Base-by-base conservation (phyloP, 92 coral and sea anemone species). In the Porites cylindrica region DNA sequence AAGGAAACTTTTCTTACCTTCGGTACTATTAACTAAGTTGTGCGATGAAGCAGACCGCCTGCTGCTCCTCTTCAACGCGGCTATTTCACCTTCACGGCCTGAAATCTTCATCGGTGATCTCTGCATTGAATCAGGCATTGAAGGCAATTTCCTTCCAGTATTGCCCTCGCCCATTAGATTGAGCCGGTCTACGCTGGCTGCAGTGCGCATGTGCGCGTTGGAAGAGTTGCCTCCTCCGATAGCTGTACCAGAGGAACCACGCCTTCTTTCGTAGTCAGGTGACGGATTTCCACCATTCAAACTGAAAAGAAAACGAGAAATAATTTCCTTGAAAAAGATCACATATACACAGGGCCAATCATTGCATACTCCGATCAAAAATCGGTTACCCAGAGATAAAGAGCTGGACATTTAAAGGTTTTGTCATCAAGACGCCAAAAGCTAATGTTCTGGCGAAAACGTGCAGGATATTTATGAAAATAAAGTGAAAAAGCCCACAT, bases 61-160 rank as follows among this genome's bases (percentile, higher is more conserved):
- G 82, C 90, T 93, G 79, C 92, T 89, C 90, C 95, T 91, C 89
- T 97, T 96, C 87, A 95, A 86, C 29, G 99, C 96, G 26, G 94
- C 93, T 75, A 95, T 78, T 81, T 97, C 99, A n/a, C 98, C 98
- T 72, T 97, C 99, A 60, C 98, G 94, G 56, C 99, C 99, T 20
- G 99, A 88, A 76, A 96, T 89, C 87, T 97, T 97, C 81, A 97
- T 79, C 74, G 99, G 94, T 50, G 91, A 84, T 14, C 98, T 73
- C 65, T 91, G 93, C 72, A 85, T 86, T 58, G 96, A 93, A 65
- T 97, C 98, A 51, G 97, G 95, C 96, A 96, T 87, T 32, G 95
- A 66, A 12, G 93, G 94, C 18, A 87, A 75, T 60, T 84, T 90
- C 72, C 98, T 88, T 68, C 92, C 93, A 16, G 94, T 64, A 67